These are phyloP conservation scores for Drosophila meridiana DNA, from an alignment of 2,888 invertebrate genomes.

Conservation along the genomic window DNA sequence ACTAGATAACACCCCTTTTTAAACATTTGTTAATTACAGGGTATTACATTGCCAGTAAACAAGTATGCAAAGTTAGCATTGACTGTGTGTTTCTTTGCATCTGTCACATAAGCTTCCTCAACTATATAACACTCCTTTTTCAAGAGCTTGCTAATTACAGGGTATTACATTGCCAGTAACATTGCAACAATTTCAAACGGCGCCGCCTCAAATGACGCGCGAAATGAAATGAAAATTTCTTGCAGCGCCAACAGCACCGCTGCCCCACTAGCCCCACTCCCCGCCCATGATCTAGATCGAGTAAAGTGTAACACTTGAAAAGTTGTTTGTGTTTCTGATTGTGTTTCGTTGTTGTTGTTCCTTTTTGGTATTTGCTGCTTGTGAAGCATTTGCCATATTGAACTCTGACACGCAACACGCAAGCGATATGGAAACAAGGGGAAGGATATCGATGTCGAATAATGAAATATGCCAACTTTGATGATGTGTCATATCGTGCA, in stretches of 20 bases:
- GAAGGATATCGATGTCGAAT: slow-evolving; percentile 64
- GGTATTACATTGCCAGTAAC: slow-evolving; percentile 23
- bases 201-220: slow-evolving; percentile 80
- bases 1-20: too few relatives aligned
- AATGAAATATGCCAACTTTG: slow-evolving; percentile 79
- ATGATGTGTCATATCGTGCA: slow-evolving; percentile 75
- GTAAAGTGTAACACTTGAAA: slow-evolving; percentile 76
- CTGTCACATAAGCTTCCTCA: not conserved
- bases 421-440: slow-evolving; percentile 24
- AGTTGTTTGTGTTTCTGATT: slow-evolving; percentile 75
- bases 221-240: slow-evolving; percentile 77
- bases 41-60: not conserved
- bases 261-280: not conserved
- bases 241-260: not conserved
- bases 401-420: slow-evolving; percentile 77
- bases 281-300: slow-evolving; percentile 37
- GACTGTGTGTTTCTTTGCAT: not conserved
- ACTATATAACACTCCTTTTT: not conserved
- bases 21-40: not conserved
- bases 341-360: slow-evolving; percentile 22
- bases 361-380: slow-evolving; percentile 18
- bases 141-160: not conserved
- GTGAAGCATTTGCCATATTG: slow-evolving; percentile 61
- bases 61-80: not conserved
- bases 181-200: slow-evolving; percentile 73